phyloP scores from a whole-genome alignment of 2,888 invertebrate species.

The Choreutis nemorana region DNA sequence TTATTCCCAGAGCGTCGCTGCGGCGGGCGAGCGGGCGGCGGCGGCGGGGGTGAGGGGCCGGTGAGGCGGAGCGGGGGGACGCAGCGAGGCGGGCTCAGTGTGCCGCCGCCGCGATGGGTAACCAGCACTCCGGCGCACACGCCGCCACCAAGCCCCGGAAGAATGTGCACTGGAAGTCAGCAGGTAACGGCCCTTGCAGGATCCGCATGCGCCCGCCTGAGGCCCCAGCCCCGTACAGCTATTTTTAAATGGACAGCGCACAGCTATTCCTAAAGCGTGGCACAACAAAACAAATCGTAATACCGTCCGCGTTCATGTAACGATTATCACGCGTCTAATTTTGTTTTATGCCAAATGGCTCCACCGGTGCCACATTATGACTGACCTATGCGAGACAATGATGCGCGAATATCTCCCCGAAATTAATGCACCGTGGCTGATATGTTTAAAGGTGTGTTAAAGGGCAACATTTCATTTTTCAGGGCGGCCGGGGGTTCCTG shows the following conservation, averaged over 20 bases:
- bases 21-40: slow-evolving; percentile 16
- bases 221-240: slow-evolving; percentile 34
- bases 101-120: slow-evolving; percentile 64
- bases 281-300: slow-evolving; percentile 65
- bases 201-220: slow-evolving; percentile 12
- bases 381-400: slow-evolving; percentile 19
- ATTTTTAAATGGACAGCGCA: slow-evolving; percentile 56
- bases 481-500: slow-evolving; percentile 83
- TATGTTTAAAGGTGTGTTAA: background rate
- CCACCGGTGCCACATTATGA: too few relatives aligned
- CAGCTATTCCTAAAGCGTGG: slow-evolving; percentile 52
- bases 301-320: slow-evolving; percentile 52
- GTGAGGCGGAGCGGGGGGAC: slow-evolving; percentile 25
- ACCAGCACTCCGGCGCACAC: slow-evolving; percentile 58
- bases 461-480: slow-evolving; percentile 35
- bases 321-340: slow-evolving; percentile 56
- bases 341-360: slow-evolving; percentile 48
- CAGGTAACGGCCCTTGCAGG: slow-evolving; percentile 70
- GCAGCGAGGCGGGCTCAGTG: slow-evolving; percentile 52
- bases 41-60: slow-evolving; percentile 20
- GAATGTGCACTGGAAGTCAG: slow-evolving; percentile 85
- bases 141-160: slow-evolving; percentile 69
- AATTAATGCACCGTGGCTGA: slow-evolving; percentile 2
- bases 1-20: slow-evolving; percentile 47
- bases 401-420: slow-evolving; percentile 4